Evolutionary conservation across 1,140 invertebrate genomes (phyloP).

Genomic region (Drosophila pectinifera): DNA sequence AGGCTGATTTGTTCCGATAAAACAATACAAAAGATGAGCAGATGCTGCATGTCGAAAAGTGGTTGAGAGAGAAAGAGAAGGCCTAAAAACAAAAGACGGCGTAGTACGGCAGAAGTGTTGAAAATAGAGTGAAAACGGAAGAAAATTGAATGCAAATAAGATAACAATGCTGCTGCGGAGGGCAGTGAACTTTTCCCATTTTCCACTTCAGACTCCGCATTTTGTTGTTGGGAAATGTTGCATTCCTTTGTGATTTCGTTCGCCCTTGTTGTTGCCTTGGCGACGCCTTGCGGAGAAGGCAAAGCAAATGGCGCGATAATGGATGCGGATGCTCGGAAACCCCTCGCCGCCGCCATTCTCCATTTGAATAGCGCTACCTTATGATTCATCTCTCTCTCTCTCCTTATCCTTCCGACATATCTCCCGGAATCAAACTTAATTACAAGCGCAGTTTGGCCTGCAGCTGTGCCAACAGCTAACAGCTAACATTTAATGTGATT

Average conservation of each 20-base stretch:
- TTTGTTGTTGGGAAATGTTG: constrained; percentile 18
- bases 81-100: constrained; percentile 50
- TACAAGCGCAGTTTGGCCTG: neutral
- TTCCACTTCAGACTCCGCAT: constrained; percentile 32
- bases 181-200: constrained; percentile 67
- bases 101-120: constrained; percentile 32
- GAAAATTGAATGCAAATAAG: constrained; percentile 42
- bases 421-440: constrained; percentile 8
- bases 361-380: neutral
- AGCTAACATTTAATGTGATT: constrained; percentile 18
- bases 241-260: constrained; percentile 24
- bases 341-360: constrained; percentile 1
- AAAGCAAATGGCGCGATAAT: constrained; percentile 16
- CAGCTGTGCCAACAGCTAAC: neutral
- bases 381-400: neutral
- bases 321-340: constrained; percentile 22
- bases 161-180: constrained; percentile 42
- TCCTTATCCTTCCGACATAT: neutral
- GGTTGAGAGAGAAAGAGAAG: constrained; percentile 40
- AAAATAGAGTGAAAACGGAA: constrained; percentile 37
- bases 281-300: constrained; percentile 12
- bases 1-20: neutral
- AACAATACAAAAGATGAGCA: neutral
- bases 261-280: constrained; percentile 25
- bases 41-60: constrained; percentile 62